Conservation (phyloP, 2,888 invertebrate genomes). For the Poecilobothrus nobilitatus region DNA sequence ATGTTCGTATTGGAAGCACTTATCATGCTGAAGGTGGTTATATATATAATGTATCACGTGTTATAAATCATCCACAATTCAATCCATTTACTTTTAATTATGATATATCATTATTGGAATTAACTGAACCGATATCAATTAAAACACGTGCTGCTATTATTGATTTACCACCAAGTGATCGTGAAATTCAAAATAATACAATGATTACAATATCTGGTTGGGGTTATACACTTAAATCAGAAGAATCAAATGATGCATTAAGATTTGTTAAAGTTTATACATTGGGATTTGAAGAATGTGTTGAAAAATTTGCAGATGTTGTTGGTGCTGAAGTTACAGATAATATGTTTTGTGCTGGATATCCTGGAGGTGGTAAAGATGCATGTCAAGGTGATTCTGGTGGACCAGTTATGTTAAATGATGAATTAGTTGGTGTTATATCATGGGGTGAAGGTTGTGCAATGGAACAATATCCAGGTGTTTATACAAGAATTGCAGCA, state of each 20-base stretch:
- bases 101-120: constrained; percentile 16
- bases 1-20: constrained; percentile 16
- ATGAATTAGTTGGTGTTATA: constrained; percentile 39
- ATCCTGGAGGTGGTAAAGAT: constrained; percentile 18
- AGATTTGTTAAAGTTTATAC: constrained; percentile 15
- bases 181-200: constrained; percentile 4
- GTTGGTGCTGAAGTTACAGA: constrained; percentile 11
- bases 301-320: neutral
- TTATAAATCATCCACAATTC: constrained; percentile 16
- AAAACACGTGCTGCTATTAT: constrained; percentile 13
- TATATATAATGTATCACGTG: constrained; percentile 13
- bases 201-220: constrained; percentile 14
- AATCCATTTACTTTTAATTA: constrained; percentile 15
- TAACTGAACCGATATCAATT: constrained; percentile 15
- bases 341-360: constrained; percentile 16
- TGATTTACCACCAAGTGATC: constrained; percentile 12
- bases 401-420: constrained; percentile 13
- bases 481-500: constrained; percentile 41
- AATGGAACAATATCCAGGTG: constrained; percentile 42
- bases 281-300: constrained; percentile 16
- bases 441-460: constrained; percentile 48
- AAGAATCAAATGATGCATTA: neutral
- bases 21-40: constrained; percentile 15
- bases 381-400: constrained; percentile 18
- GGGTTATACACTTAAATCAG: constrained; percentile 7